phyloP scores from a whole-genome alignment of 2,113 vertebrate genomes.

The Chlorodrepanis virens region DNA sequence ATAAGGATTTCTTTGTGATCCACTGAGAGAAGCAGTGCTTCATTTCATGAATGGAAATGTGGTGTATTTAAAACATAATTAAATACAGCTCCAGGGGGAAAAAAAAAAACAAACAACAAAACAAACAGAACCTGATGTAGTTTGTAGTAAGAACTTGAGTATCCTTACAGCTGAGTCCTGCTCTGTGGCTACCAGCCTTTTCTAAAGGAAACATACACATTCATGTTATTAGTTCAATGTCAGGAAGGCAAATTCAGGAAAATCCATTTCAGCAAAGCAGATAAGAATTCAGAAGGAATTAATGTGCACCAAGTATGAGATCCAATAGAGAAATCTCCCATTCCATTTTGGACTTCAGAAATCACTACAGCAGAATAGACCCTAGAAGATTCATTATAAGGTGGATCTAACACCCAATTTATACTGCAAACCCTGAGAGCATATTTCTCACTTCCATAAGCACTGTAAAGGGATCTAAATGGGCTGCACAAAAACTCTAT shows the following conservation, averaged over 20 bases:
- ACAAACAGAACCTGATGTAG: not conserved
- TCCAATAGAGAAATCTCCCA: not conserved
- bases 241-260: not conserved
- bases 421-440: not conserved
- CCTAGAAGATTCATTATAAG: not conserved
- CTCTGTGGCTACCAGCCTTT: not conserved
- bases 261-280: not conserved
- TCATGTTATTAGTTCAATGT: not conserved
- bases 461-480: not conserved
- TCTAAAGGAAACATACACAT: not conserved
- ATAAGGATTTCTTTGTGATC: not conserved
- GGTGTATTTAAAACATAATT: not conserved
- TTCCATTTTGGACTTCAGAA: not conserved
- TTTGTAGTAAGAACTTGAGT: not conserved
- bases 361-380: not conserved
- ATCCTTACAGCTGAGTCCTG: not conserved
- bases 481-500: not conserved
- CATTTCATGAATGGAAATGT: not conserved
- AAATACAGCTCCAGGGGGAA: not conserved
- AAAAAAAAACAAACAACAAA: not conserved
- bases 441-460: not conserved
- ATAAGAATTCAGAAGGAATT: conserved; percentile 12
- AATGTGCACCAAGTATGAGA: not conserved
- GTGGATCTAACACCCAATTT: not conserved
- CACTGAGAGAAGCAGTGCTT: not conserved